Percentiles rank a stretch among this genome's conserved stretches.
Conservation (phyloP, 1,140 invertebrate species). For the Trachymyrmex septentrionalis region DNA sequence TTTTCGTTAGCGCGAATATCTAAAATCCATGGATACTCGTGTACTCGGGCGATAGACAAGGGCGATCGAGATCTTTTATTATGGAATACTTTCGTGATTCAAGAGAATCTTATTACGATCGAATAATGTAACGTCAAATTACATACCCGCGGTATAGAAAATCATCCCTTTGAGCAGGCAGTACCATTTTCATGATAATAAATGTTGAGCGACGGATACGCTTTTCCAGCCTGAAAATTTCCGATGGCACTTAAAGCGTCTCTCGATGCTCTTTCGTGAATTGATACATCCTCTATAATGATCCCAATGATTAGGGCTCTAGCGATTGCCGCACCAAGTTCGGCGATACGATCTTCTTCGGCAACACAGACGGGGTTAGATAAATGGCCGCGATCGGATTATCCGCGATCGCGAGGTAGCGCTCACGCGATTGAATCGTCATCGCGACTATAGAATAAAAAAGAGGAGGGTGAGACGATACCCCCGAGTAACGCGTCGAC, state of each 20-base stretch:
- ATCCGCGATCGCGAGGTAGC: slow-evolving; percentile 33
- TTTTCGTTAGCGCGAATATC: slow-evolving; percentile 65
- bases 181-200: slow-evolving; percentile 28
- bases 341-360: slow-evolving; percentile 45
- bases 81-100: slow-evolving; percentile 38
- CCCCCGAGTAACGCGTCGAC: slow-evolving; percentile 17
- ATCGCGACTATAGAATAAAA: slow-evolving; percentile 40
- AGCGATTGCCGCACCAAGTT: slow-evolving; percentile 26
- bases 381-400: slow-evolving; percentile 52
- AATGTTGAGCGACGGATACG: background rate
- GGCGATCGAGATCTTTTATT: slow-evolving; percentile 43
- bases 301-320: background rate
- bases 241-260: background rate
- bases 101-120: slow-evolving; percentile 14
- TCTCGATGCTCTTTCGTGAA: background rate
- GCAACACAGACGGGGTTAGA: slow-evolving; percentile 29
- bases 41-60: slow-evolving; percentile 40
- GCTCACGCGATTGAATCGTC: slow-evolving; percentile 54
- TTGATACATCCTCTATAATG: background rate
- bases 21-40: slow-evolving; percentile 56
- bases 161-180: background rate
- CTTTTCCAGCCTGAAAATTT: background rate
- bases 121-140: slow-evolving; percentile 5
- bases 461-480: slow-evolving; percentile 6
- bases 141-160: background rate